Conservation (phyloP, 2,888 invertebrate species). For the Digitonthophagus gazella region DNA sequence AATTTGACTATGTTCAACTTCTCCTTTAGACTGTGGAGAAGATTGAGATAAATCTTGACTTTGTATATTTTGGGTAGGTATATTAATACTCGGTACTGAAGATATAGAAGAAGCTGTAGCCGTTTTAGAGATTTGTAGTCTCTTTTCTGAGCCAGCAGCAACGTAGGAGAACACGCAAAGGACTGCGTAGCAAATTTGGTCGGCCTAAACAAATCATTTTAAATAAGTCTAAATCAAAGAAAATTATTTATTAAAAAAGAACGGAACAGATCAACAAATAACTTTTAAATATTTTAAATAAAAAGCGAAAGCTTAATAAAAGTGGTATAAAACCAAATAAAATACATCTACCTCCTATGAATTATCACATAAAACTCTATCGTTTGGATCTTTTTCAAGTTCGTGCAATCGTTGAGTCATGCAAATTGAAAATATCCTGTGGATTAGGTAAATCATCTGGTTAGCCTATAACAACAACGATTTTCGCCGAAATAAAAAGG, state of each 20-base stretch:
- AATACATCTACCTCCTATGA: not conserved
- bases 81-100: constrained; percentile 23
- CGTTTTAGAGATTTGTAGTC: constrained; percentile 46
- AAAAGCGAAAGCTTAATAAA: constrained; percentile 27
- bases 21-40: no score
- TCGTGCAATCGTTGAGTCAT: constrained; percentile 51
- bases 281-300: no score
- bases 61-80: no score
- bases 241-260: not conserved
- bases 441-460: constrained; percentile 72
- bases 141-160: constrained; percentile 85
- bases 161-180: constrained; percentile 99
- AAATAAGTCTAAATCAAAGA: not conserved
- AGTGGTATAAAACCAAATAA: constrained; percentile 29
- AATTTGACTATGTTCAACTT: no score
- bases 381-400: constrained; percentile 35
- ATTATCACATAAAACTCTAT: constrained; percentile 34
- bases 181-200: constrained; percentile 99
- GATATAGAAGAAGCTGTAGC: constrained; percentile 34
- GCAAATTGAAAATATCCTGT: constrained; percentile 77
- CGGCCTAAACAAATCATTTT: constrained; percentile 66
- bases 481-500: constrained; percentile 38
- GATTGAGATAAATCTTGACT: no score
- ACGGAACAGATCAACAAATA: no score
- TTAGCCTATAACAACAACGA: constrained; percentile 68